phyloP scores from a whole-genome alignment of 2,888 invertebrate species.

The Lithophane semibrunnea region DNA sequence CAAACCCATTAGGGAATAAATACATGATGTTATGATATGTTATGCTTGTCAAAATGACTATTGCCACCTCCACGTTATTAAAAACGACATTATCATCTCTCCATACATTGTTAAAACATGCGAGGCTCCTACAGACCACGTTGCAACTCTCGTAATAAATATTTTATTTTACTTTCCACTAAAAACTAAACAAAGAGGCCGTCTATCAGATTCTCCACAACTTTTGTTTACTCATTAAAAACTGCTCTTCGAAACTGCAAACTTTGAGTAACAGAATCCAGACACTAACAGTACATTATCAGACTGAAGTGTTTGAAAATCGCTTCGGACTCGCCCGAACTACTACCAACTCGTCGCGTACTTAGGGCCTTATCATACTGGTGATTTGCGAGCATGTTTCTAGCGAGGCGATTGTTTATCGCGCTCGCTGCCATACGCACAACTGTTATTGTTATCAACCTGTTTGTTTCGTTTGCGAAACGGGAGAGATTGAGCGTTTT shows the following conservation, averaged over 20 bases:
- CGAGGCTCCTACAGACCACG: background rate
- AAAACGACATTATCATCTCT: background rate
- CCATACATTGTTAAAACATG: slow-evolving; percentile 20
- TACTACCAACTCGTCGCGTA: slow-evolving; percentile 18
- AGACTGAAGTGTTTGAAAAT: slow-evolving; percentile 47
- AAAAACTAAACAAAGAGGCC: background rate
- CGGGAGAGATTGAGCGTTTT: background rate
- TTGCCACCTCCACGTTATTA: no score
- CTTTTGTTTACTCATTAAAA: slow-evolving; percentile 38
- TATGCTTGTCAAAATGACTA: no score
- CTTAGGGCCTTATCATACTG: background rate
- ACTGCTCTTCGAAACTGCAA: slow-evolving; percentile 25
- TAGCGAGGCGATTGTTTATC: background rate
- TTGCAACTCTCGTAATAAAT: slow-evolving; percentile 21
- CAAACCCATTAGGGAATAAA: no score
- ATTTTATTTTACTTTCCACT: slow-evolving; percentile 10
- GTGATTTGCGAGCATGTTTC: background rate
- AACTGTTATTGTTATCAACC: no score
- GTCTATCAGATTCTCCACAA: background rate
- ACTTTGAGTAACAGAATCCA: slow-evolving; percentile 31
- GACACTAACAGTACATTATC: slow-evolving; percentile 33
- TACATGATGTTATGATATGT: no score
- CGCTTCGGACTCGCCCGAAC: slow-evolving; percentile 24
- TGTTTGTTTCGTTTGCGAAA: no score
- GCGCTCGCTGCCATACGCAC: no score